Base-by-base conservation (phyloP, 2,797 vertebrate species). In the Sparus aurata region DNA sequence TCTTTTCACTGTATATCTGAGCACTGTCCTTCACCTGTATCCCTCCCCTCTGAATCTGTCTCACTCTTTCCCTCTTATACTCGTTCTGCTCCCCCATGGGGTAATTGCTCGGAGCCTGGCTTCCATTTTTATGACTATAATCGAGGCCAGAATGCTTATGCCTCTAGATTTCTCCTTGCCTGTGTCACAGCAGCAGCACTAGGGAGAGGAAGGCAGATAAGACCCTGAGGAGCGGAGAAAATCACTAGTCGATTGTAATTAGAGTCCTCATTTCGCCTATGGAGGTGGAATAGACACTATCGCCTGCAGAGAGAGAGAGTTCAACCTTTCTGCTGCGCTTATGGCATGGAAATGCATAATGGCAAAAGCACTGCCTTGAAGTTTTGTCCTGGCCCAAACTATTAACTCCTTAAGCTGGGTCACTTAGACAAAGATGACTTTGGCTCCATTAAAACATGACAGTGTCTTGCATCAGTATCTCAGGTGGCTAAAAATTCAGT, bases 51-150 rank as follows among this genome's bases (percentile, higher is more conserved):
- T 79, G 74, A 85, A 83, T 85, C 73, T 43, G 77, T 77, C 77
- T 78, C 77, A 53, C 81, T 83, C 74, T 68, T 75, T 75, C 62
- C 61, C 59, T 83, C 79, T 66, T 69, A 50, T 49, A 52, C 75
- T 85, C 80, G 72, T 74, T 83, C 83, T 77, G 79, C 79, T 82
- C 72, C 89, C 88, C 87, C 81, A 66, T 85, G 82, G 91, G 89
- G 89, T 89, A 93, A 93, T 93, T 92, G 91, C 90, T 88, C 27
- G 3, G 87, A 91, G 90, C 85, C 83, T n/a, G 65, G 88, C 89
- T 91, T 92, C 88, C 90, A 90, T 93, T 94, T 93, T 93, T 92
- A 93, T 91, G 85, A 90, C 89, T 91, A 91, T 93, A 93, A 95
- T 93, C 85, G 78, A 92, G 92, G 92, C 87, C 89, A 91, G 85